A percentile compares a stretch with the other conserved stretches of the same genome.
Evolutionary conservation across 2,797 vertebrate species (phyloP).

Genomic region (Ceyx erithaca): DNA sequence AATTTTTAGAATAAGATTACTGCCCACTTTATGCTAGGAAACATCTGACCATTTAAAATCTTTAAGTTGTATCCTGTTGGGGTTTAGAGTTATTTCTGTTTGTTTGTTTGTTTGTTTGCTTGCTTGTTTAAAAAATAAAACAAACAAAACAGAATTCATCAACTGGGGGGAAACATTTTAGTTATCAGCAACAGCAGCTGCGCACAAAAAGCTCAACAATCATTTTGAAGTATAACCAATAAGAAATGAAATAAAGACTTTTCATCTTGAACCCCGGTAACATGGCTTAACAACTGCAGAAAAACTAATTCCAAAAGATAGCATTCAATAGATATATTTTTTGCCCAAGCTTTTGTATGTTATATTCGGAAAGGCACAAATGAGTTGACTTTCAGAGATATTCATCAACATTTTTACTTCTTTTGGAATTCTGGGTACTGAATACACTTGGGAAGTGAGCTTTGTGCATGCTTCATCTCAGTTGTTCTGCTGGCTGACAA

Average conservation of each 20-base stretch:
- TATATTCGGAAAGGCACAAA: neutral
- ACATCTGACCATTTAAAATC: neutral
- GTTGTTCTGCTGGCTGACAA: neutral
- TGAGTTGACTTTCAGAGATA: neutral
- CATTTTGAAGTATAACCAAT: neutral
- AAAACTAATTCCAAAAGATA: neutral
- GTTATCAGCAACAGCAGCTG: neutral
- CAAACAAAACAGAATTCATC: neutral
- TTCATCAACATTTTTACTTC: neutral
- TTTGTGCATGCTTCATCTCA: neutral
- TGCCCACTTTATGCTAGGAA: neutral
- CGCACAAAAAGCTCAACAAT: neutral
- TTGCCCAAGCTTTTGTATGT: neutral
- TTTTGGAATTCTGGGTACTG: constrained; percentile 2
- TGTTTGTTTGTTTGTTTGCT: neutral
- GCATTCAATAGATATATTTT: neutral
- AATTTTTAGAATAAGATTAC: neutral
- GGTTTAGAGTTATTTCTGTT: neutral
- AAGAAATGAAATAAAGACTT: neutral
- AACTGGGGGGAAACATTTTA: neutral
- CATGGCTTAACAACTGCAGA: neutral
- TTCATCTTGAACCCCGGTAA: neutral
- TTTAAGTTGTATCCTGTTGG: neutral
- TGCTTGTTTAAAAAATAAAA: neutral
- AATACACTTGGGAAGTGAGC: neutral